These are phyloP conservation scores for Condylostylus longicornis DNA, from an alignment of 1,140 invertebrate species.

Conservation along the genomic window DNA sequence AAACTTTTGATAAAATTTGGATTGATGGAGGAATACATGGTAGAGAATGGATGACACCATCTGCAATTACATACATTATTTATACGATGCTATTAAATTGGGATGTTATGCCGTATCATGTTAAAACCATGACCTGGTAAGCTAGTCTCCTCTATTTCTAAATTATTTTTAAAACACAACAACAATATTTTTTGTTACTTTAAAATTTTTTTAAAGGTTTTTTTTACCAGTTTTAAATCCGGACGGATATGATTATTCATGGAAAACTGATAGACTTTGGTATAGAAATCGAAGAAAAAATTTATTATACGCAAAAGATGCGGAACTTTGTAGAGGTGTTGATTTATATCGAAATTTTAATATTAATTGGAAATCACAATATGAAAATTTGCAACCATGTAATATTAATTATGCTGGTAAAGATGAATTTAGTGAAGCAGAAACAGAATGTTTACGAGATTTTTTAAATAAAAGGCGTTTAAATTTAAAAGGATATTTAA, in stretches of 20 bases:
- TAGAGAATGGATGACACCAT: too few species aligned
- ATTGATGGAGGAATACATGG: too few species aligned
- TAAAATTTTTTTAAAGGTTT: too few species aligned
- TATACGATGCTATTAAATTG: too few species aligned
- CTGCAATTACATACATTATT: too few species aligned
- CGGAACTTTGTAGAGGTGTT: conserved; percentile 53
- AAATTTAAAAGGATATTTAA: conserved; percentile 42
- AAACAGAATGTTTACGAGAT: conserved; percentile 38
- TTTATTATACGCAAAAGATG: conserved; percentile 34
- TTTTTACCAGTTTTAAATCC: conserved; percentile 56
- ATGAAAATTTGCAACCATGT: conserved; percentile 47
- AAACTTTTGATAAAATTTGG: too few species aligned
- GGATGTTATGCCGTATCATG: too few species aligned
- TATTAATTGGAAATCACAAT: conserved; percentile 49
- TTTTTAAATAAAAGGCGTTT: conserved; percentile 33
- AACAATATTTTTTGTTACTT: too few species aligned
- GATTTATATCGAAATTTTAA: conserved; percentile 72
- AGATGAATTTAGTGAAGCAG: conserved; percentile 46
- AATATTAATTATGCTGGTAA: conserved; percentile 45
- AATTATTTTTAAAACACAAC: too few species aligned
- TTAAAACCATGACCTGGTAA: too few species aligned
- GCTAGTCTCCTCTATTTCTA: too few species aligned
- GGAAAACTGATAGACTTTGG: conserved; percentile 46
- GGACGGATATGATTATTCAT: conserved; percentile 55
- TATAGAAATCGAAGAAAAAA: conserved; percentile 60